Evolutionary conservation across 2,888 invertebrate species (phyloP).

Genomic region (Capitulum mitella): DNA sequence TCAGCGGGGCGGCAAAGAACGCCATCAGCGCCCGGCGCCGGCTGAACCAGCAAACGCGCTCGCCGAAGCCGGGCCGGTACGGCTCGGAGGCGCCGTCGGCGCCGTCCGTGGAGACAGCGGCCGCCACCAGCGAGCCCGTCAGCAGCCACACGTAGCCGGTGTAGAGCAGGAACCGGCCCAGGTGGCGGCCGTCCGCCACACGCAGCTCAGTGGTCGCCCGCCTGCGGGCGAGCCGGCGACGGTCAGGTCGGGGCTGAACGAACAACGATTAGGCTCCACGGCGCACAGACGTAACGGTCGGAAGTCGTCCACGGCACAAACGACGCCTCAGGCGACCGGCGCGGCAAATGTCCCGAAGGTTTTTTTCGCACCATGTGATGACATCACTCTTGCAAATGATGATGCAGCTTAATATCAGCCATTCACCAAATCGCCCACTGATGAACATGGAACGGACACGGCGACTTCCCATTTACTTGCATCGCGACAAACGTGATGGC

Average conservation of each 20-base stretch:
- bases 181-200: constrained; percentile 44
- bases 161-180: constrained; percentile 45
- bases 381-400: no score
- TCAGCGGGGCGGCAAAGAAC: constrained; percentile 49
- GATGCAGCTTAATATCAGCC: no score
- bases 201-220: constrained; percentile 46
- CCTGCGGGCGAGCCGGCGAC: constrained; percentile 28
- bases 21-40: constrained; percentile 46
- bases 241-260: not conserved
- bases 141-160: constrained; percentile 46
- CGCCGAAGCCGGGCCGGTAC: constrained; percentile 29
- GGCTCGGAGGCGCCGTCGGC: constrained; percentile 23
- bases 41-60: constrained; percentile 47
- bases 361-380: no score
- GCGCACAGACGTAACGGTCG: no score
- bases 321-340: no score
- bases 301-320: no score
- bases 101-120: constrained; percentile 25
- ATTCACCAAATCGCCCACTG: no score
- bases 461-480: not conserved
- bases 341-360: no score
- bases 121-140: constrained; percentile 38
- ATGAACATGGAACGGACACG: no score
- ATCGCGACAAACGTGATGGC: not conserved
- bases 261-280: no score